phyloP scores from a whole-genome alignment of 2,888 invertebrate species.

The Pseudococcus viburni region DNA sequence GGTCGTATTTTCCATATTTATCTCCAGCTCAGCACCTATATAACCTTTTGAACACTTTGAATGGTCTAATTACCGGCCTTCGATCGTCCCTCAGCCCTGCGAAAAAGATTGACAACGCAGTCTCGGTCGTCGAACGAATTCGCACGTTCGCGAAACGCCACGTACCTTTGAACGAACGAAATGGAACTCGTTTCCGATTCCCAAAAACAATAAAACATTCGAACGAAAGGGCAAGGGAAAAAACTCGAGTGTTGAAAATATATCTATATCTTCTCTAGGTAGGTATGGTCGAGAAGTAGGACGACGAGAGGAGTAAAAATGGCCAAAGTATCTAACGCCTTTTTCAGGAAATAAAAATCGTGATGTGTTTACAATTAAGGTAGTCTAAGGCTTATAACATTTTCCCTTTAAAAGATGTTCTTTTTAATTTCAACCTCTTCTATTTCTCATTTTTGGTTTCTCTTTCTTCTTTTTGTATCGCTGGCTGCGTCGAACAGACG shows the following conservation, averaged over 20 bases:
- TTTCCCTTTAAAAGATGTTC: conserved; percentile 40
- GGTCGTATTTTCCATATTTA: neutral
- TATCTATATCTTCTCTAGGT: no score
- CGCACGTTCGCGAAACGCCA: neutral
- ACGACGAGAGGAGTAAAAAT: conserved; percentile 17
- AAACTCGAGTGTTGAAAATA: neutral
- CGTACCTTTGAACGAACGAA: neutral
- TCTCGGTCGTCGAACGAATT: neutral
- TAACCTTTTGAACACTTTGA: neutral
- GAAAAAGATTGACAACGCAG: neutral
- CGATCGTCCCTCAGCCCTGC: neutral
- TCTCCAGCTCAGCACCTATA: neutral
- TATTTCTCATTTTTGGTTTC: conserved; percentile 24
- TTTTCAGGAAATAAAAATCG: conserved; percentile 62
- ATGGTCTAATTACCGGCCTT: neutral
- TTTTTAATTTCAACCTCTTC: conserved; percentile 41
- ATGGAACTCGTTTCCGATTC: neutral
- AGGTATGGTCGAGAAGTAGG: no score
- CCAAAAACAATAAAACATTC: conserved; percentile 19
- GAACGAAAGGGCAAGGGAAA: neutral
- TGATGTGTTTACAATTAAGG: conserved; percentile 59
- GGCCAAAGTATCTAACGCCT: conserved; percentile 46
- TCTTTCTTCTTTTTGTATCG: neutral
- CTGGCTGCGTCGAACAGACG: neutral
- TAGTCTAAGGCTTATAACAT: conserved; percentile 39